phyloP scores from a whole-genome alignment of 2,888 invertebrate species.

The Dynastes tityus region DNA sequence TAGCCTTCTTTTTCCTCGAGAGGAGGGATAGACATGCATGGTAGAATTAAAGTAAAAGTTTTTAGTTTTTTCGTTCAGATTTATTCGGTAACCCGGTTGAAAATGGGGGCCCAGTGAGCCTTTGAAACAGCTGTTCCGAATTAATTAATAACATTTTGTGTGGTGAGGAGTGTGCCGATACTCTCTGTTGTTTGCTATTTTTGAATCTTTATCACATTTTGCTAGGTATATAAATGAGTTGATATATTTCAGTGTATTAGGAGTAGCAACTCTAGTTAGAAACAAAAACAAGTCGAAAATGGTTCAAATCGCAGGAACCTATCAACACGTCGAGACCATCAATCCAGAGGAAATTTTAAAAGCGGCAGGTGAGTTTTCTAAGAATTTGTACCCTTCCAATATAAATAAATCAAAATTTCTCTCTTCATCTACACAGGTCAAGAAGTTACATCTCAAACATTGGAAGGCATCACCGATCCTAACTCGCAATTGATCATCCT shows the following conservation, averaged over 20 bases:
- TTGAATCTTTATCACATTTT: not conserved
- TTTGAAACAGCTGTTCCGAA: too few relatives aligned
- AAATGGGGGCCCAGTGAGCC: too few relatives aligned
- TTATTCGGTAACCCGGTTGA: too few relatives aligned
- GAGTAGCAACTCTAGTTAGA: not conserved
- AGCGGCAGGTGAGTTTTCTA: not conserved
- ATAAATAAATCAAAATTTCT: not conserved
- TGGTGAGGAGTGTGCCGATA: too few relatives aligned
- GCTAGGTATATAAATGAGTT: not conserved
- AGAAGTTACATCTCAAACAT: slow-evolving; percentile 6
- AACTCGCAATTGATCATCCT: not conserved
- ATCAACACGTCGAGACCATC: slow-evolving; percentile 35
- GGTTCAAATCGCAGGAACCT: slow-evolving; percentile 46
- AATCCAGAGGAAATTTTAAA: slow-evolving; percentile 7
- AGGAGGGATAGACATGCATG: too few relatives aligned
- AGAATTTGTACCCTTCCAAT: not conserved
- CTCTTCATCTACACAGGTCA: not conserved
- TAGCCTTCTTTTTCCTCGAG: too few relatives aligned
- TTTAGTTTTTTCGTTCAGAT: too few relatives aligned
- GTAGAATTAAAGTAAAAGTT: too few relatives aligned
- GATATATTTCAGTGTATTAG: not conserved
- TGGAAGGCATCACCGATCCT: not conserved
- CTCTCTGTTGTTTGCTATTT: too few relatives aligned
- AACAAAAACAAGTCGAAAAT: not conserved
- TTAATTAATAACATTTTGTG: too few relatives aligned